Evolutionary conservation across 92 coral and sea anemone genomes (phyloP).

Genomic region (Metridium senile): DNA sequence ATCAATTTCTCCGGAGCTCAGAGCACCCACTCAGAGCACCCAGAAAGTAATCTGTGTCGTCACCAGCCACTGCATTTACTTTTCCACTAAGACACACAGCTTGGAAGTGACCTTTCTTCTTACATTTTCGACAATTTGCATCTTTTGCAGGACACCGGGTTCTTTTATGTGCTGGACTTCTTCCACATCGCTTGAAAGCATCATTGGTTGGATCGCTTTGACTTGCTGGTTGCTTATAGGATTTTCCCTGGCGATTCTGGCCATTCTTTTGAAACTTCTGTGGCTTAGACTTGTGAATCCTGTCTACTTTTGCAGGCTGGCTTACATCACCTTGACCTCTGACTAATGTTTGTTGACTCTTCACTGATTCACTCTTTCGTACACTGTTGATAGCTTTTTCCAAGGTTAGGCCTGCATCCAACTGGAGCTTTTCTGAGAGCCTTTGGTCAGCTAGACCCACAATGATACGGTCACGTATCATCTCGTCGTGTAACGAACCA

Average conservation of each 20-base stretch:
- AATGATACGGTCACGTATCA: slow-evolving; percentile 43
- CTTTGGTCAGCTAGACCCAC: slow-evolving; percentile 33
- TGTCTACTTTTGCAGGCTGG: slow-evolving; percentile 17
- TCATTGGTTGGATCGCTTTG: not conserved
- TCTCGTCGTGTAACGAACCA: slow-evolving; percentile 32
- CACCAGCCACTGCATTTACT: not conserved
- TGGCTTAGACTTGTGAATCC: slow-evolving; percentile 17
- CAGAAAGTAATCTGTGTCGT: not conserved
- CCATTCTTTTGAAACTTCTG: slow-evolving; percentile 18
- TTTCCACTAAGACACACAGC: not conserved
- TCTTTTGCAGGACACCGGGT: slow-evolving; percentile 46
- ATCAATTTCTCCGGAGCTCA: not conserved
- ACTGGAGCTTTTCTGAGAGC: slow-evolving; percentile 48
- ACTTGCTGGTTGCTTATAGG: not conserved
- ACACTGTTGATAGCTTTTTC: slow-evolving; percentile 43
- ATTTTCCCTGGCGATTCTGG: slow-evolving; percentile 19
- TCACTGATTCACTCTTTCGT: slow-evolving; percentile 44
- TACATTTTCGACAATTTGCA: slow-evolving; percentile 39
- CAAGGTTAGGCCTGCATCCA: slow-evolving; percentile 52
- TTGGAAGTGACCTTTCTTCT: slow-evolving; percentile 33
- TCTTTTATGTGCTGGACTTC: slow-evolving; percentile 20
- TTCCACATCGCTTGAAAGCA: slow-evolving; percentile 2
- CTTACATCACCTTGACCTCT: slow-evolving; percentile 22
- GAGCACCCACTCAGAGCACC: too few species aligned
- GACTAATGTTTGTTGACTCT: slow-evolving; percentile 41